Evolutionary conservation across 2,113 vertebrate genomes (phyloP), one percentile per base, ranked within the genome.

Genomic region (Rhinopomastus cyanomelas): DNA sequence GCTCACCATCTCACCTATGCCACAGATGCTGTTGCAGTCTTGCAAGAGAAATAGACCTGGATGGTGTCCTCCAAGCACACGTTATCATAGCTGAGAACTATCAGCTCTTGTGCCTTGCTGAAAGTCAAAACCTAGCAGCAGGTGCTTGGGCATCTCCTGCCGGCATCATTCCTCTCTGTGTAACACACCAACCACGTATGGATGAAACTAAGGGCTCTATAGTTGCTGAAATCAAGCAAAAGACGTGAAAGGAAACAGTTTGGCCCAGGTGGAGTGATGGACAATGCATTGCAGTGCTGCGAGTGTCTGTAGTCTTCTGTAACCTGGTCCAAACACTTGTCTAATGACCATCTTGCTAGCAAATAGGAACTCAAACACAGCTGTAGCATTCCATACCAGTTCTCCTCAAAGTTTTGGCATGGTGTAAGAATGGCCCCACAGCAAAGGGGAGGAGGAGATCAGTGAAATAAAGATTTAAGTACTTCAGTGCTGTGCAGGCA

Each of bases 391-490:
- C 1, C 2, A 0, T 51, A 12, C n/a, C 75, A 86, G 56, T 51
- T 88, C 37, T 75, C 19, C 37, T 75, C 17, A 4, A 13, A 46
- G 36, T 22, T 53, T 49, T 55, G 62, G 27, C 10, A 12, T 9
- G 19, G 29, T 56, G 21, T 65, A 32, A 91, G 75, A 44, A 89
- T 3, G 14, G 81, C 21, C 9, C 66, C 69, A 5, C 27, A 87
- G 55, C 2, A 4, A 44, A 87, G 22, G 8, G 16, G 32, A 80
- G 34, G 15, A 62, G 32, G 5, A 29, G 11, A 65, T 20, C 19
- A 46, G 49, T 0, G 0, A 86, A 81, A 71, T 0, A 1, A 73
- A 77, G n/a, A 56, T 15, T 66, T 81, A 48, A 81, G 27, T 34
- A 6, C 19, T 49, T 56, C 30, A 34, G 12, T 44, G 26, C 21